phyloP scores from a whole-genome alignment of 2,888 invertebrate genomes.

The Aspidapion aeneum region DNA sequence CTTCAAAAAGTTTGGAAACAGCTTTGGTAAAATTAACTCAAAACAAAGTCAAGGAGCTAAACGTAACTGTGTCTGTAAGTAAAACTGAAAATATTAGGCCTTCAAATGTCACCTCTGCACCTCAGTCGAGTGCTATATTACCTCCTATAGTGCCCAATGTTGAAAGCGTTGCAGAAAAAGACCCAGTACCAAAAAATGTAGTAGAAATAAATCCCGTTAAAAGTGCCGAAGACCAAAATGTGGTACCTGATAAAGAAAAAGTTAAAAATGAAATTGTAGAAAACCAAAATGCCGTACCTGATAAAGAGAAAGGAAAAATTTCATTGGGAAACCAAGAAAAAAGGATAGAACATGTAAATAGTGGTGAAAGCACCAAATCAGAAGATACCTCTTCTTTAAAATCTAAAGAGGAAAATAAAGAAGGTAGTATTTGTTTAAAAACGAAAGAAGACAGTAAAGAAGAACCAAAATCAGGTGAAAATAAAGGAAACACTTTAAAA shows the following conservation, averaged over 20 bases:
- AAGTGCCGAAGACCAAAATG: background rate
- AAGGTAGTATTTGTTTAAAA: background rate
- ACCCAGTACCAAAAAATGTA: too few relatives aligned
- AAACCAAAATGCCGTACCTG: background rate
- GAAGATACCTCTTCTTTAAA: background rate
- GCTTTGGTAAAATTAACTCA: conserved; percentile 45
- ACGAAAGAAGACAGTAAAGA: background rate
- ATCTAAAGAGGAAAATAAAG: background rate
- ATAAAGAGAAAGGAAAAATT: background rate
- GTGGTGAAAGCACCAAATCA: too few relatives aligned
- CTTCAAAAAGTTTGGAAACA: conserved; percentile 41
- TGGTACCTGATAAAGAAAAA: background rate
- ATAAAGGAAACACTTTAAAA: background rate
- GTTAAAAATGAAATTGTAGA: background rate
- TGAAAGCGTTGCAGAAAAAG: background rate
- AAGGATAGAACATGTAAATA: background rate
- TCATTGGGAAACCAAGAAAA: background rate
- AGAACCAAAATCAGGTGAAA: background rate
- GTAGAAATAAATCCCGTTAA: too few relatives aligned
- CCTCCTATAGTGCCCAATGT: background rate
- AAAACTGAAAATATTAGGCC: background rate
- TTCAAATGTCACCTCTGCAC: background rate
- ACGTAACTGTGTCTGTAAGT: conserved; percentile 16
- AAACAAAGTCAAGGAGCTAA: conserved; percentile 39
- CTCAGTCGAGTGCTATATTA: background rate